Evolutionary conservation across 2,797 vertebrate species (phyloP).

Genomic region (Gymnothorax reevesii): DNA sequence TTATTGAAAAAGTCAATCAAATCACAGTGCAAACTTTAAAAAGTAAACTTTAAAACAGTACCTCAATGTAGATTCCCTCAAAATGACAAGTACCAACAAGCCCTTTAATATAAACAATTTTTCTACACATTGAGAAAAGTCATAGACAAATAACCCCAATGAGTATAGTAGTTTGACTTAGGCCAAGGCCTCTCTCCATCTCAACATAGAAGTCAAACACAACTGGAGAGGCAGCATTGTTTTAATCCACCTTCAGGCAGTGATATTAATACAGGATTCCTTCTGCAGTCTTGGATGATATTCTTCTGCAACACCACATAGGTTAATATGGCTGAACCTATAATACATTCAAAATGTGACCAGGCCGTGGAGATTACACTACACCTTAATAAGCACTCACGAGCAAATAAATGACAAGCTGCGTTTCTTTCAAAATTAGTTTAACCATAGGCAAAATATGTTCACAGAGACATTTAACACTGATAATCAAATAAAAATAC

Average conservation of each 20-base stretch:
- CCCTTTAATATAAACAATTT: constrained; percentile 12
- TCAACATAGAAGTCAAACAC: neutral
- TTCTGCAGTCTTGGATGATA: neutral
- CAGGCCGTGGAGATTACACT: neutral
- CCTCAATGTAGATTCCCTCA: constrained; percentile 36
- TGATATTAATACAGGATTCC: neutral
- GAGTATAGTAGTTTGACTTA: constrained; percentile 11
- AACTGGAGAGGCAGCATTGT: neutral
- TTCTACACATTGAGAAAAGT: neutral
- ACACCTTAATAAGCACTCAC: neutral
- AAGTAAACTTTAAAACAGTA: constrained; percentile 48
- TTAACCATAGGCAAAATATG: neutral
- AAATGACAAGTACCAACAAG: constrained; percentile 11
- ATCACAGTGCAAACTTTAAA: constrained; percentile 50
- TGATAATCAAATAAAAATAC: neutral
- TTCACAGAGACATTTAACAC: neutral
- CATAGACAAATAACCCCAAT: neutral
- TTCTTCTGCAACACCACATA: neutral
- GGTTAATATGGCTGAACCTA: neutral
- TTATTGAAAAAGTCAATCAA: constrained; percentile 18
- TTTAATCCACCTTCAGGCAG: neutral
- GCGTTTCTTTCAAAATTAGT: neutral
- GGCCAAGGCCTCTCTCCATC: constrained; percentile 15
- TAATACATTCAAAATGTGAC: neutral
- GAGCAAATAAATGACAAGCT: neutral